phyloP scores from a whole-genome alignment of 2,888 invertebrate species.

The Sinohyriopsis cumingii region DNA sequence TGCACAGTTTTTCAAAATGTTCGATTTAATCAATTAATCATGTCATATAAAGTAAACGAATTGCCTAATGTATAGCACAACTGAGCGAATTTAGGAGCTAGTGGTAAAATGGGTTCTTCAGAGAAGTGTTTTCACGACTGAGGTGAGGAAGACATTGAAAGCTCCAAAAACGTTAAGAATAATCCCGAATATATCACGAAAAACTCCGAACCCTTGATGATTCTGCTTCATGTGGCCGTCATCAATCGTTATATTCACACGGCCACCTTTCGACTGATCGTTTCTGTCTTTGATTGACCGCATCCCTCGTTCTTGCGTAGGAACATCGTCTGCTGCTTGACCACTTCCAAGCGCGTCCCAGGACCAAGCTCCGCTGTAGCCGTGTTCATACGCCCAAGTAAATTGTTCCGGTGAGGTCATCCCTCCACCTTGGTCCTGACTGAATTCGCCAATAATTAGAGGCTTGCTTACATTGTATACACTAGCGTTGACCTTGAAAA shows the following conservation, averaged over 20 bases:
- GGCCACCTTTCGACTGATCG: constrained; percentile 36
- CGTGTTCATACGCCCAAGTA: constrained; percentile 34
- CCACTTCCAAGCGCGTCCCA: constrained; percentile 34
- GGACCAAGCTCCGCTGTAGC: constrained; percentile 43
- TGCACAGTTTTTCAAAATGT: too few species aligned
- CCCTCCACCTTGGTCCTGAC: constrained; percentile 39
- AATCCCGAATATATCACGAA: too few species aligned
- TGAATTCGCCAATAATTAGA: constrained; percentile 49
- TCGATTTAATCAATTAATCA: too few species aligned
- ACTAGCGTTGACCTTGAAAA: constrained; percentile 24
- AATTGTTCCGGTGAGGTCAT: constrained; percentile 30
- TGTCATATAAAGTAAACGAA: too few species aligned
- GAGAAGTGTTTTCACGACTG: too few species aligned
- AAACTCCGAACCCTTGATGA: too few species aligned
- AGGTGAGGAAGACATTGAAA: too few species aligned
- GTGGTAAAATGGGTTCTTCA: too few species aligned
- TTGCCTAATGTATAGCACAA: too few species aligned
- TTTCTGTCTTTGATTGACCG: constrained; percentile 24
- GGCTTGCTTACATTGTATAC: constrained; percentile 39
- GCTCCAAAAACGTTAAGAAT: too few species aligned
- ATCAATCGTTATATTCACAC: constrained; percentile 25
- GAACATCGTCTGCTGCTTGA: constrained; percentile 23
- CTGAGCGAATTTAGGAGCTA: too few species aligned
- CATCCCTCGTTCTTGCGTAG: constrained; percentile 30
- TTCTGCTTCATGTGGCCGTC: too few species aligned